A percentile compares a stretch with the other conserved stretches of the same genome.
Conservation (phyloP, 2,113 vertebrate genomes). For the Syrmaticus mikado region DNA sequence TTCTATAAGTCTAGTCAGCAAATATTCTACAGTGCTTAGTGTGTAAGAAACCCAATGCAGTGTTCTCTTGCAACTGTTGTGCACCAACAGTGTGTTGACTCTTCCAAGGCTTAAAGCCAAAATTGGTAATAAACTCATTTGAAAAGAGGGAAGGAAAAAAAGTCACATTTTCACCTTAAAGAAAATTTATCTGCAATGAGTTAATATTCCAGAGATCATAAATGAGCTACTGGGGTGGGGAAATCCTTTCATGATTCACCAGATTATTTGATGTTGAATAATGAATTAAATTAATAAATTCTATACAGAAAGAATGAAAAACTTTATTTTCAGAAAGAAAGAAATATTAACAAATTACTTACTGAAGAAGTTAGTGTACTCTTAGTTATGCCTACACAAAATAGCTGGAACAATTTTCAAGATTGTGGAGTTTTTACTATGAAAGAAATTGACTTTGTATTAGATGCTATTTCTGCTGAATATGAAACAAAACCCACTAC, state of each 20-base stretch:
- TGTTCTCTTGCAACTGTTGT: background rate
- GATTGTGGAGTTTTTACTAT: background rate
- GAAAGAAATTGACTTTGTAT: background rate
- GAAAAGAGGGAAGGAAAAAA: background rate
- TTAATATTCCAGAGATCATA: background rate
- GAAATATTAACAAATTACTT: background rate
- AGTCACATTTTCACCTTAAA: background rate
- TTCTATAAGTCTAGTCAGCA: background rate
- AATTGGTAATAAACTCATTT: background rate
- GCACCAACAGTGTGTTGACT: background rate
- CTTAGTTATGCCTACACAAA: background rate
- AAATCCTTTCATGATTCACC: accelerated
- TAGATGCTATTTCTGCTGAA: background rate
- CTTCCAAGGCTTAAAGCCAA: background rate
- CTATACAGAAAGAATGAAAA: background rate
- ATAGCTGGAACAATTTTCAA: background rate
- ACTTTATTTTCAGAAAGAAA: background rate
- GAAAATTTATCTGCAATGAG: background rate
- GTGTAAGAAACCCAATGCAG: accelerated
- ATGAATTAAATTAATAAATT: background rate
- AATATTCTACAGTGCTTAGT: background rate
- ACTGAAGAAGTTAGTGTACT: background rate
- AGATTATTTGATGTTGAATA: background rate
- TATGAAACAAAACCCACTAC: background rate
- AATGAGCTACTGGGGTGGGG: background rate